Evolutionary conservation across 2,113 vertebrate species (phyloP).

Genomic region (Oenanthe melanoleuca): DNA sequence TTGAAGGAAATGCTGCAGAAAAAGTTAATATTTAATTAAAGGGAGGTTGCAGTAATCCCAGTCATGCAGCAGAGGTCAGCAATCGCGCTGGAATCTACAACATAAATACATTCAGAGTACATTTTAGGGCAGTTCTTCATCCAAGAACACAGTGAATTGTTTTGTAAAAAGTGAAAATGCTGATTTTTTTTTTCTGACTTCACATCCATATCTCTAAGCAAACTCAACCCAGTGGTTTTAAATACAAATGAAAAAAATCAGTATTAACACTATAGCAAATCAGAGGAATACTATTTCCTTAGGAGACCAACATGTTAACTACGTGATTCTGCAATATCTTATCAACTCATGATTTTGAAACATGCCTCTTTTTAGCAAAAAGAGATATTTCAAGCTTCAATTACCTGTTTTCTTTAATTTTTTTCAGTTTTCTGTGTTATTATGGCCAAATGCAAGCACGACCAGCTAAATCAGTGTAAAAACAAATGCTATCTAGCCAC

Average conservation of each 20-base stretch:
- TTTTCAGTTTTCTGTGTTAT: not conserved
- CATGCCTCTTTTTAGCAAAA: not conserved
- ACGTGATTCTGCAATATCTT: not conserved
- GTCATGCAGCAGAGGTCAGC: slow-evolving; percentile 68
- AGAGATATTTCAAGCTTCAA: not conserved
- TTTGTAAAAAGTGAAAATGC: not conserved
- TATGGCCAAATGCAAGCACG: not conserved
- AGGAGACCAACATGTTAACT: not conserved
- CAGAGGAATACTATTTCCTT: not conserved
- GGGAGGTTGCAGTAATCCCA: not conserved
- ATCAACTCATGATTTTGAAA: not conserved
- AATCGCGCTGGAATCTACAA: slow-evolving; percentile 23
- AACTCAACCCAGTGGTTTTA: not conserved
- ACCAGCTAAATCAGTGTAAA: not conserved
- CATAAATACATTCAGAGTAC: not conserved
- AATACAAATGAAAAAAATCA: not conserved
- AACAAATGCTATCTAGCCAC: accelerated
- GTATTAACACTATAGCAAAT: not conserved
- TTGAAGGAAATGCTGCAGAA: slow-evolving; percentile 89
- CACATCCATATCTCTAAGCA: not conserved
- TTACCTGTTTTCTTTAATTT: not conserved
- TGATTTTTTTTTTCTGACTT: not conserved
- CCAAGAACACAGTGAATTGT: not conserved
- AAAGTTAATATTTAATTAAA: not conserved
- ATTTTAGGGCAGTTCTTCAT: not conserved